Base-by-base conservation (phyloP, 2,797 vertebrate genomes). In the Psittacula derbiana region DNA sequence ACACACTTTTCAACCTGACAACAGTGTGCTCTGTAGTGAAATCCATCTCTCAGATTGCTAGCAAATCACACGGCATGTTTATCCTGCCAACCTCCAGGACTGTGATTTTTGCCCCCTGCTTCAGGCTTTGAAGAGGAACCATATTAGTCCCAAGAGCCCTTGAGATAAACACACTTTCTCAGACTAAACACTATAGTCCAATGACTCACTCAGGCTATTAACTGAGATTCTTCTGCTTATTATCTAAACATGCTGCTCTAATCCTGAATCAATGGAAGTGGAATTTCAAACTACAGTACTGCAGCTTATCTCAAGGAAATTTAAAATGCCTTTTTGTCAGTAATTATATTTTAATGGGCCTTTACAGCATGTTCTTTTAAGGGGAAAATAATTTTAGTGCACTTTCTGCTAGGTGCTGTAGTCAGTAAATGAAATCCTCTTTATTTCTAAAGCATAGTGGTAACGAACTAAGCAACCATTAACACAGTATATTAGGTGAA, bases 341-440 rank as follows among this genome's bases (percentile, higher is more conserved):
- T 86, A 97, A 97, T 97, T 94, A 95, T 86, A 93, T 96, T 93
- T 96, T 98, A 97, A 97, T 97, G 75, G 91, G 47, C 8, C 70
- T 90, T 93, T 96, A 95, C 80, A 86, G 10, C 5, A 0, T 80
- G 80, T 85, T 74, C 52, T 66, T 94, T 75, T 91, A 85, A 84
- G 55, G 40, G 74, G 33, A 76, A 96, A 97, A 97, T 89, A 84
- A 55, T 96, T 96, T 96, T 81, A 88, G 80, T 70, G 16, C 15
- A 64, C 50, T 96, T 93, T 93, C 86, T 80, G 38, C 10, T 66
- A 66, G 76, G 47, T 86, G 50, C 10, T 41, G 21, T 33, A 88
- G 25, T 65, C 41, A 43, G 31, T 86, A 78, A 96, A 92, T 76
- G n/a, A 80, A 86, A 87, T 58, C 15, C 4, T 25, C 80, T 89